Conservation (phyloP, 2,888 invertebrate genomes). For the Pherbina coryleti region DNA sequence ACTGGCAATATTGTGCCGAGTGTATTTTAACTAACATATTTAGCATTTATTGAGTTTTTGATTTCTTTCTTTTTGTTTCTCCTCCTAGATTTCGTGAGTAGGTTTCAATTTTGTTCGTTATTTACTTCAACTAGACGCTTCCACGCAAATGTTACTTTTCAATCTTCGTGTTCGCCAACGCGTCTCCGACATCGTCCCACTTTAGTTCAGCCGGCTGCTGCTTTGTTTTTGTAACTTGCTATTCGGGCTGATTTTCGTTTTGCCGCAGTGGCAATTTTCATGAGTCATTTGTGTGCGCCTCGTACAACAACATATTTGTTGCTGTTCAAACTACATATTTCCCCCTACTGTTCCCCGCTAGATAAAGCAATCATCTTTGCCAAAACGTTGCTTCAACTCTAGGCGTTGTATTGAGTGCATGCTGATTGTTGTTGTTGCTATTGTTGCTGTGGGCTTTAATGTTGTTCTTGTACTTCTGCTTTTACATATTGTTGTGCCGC, state of each 20-base stretch:
- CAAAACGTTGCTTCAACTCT: conserved; percentile 3
- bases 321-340: not conserved
- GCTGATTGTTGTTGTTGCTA: not conserved
- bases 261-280: conserved; percentile 9
- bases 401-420: not conserved
- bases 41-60: too few species aligned
- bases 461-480: not conserved
- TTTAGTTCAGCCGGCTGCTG: not conserved
- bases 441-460: not conserved
- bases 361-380: not conserved
- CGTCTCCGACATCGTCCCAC: not conserved
- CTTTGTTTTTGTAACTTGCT: not conserved
- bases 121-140: not conserved
- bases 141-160: not conserved
- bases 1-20: too few species aligned
- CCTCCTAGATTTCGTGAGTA: not conserved
- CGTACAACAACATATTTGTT: not conserved
- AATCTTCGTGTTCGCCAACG: not conserved
- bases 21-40: too few species aligned
- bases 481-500: too few species aligned
- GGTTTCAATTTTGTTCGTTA: not conserved
- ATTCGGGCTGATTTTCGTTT: not conserved
- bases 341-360: not conserved
- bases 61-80: too few species aligned
- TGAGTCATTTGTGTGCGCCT: conserved; percentile 10